Percentiles rank a stretch among this genome's conserved stretches.
Conservation (phyloP, 2,113 vertebrate genomes). For the Corapipo altera region DNA sequence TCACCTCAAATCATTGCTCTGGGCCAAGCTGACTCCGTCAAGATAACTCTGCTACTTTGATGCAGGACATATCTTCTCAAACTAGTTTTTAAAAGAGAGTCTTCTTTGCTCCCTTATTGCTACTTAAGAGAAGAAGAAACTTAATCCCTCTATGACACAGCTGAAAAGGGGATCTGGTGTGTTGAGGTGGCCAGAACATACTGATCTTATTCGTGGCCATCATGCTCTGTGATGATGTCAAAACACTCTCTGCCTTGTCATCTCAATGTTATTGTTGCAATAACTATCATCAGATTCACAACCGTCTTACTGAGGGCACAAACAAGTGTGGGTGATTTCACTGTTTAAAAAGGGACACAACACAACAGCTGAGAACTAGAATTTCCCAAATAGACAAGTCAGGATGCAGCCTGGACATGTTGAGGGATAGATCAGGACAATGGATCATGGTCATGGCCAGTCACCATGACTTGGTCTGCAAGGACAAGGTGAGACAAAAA, state of each 20-base stretch:
- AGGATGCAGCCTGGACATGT: neutral
- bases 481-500: neutral
- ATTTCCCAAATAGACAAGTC: neutral
- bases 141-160: neutral
- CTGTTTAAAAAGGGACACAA: neutral
- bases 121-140: neutral
- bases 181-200: neutral
- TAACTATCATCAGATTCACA: neutral
- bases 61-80: neutral
- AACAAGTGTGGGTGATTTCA: neutral
- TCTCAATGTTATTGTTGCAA: neutral
- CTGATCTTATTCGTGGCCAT: neutral
- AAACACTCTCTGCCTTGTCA: neutral
- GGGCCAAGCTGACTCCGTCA: neutral
- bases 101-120: neutral
- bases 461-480: neutral
- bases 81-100: neutral
- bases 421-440: neutral
- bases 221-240: neutral
- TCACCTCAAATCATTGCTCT: neutral
- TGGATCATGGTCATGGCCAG: neutral
- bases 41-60: neutral
- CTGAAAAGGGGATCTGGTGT: neutral
- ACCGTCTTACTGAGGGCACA: neutral
- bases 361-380: neutral